Evolutionary conservation across 1,140 invertebrate species (phyloP), one percentile per base, ranked within the genome.

Genomic region (Maconellicoccus hirsutus): DNA sequence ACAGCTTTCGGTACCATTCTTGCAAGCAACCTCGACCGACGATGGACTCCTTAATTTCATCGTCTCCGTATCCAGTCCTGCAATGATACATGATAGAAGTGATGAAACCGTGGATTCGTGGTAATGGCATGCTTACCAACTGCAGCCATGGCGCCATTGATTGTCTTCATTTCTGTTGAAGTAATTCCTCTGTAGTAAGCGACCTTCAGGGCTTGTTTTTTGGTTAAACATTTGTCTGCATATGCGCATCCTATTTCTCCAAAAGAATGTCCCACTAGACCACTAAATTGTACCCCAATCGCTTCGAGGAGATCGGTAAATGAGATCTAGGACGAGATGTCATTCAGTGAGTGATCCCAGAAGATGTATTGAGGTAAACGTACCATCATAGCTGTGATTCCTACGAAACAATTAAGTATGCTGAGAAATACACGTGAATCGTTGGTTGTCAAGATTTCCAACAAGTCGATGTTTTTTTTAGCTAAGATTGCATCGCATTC

Each of bases 231-330:
- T 1, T 89, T 90, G 80, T 94, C 92, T 59, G 90, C 90, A 82
- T 95, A 95, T 21, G 87, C 90, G 80, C 91, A 94, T 1, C 89
- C 91, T 23, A 92, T 78, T 80, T 92, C 90, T 23, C 90, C 90
- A 2, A 91, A 89, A 19, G 91, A 93, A 77, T 94, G 92, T 6
- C 86, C 92, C 76, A 96, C 86, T 70, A 94, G 88, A 39, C 87
- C 90, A 79, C 94, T 90, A 6, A 87, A 85, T 72, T 88, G 84
- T 21, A 96, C 82, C 19, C 87, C 88, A 73, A 94, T 74, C 1
- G 81, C 78, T 59, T 79, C 83, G 23, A 96, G 77, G 1, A 92
- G 75, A 78, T 95, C 91, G 16, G 91, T 88, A 19, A 96, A 80
- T 26, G 86, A 92, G 74, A 95, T 88, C 84, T 92, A 61, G 59